Conservation (phyloP, 35 echinoderm and acorn worm genomes). For the Patiria miniata region DNA sequence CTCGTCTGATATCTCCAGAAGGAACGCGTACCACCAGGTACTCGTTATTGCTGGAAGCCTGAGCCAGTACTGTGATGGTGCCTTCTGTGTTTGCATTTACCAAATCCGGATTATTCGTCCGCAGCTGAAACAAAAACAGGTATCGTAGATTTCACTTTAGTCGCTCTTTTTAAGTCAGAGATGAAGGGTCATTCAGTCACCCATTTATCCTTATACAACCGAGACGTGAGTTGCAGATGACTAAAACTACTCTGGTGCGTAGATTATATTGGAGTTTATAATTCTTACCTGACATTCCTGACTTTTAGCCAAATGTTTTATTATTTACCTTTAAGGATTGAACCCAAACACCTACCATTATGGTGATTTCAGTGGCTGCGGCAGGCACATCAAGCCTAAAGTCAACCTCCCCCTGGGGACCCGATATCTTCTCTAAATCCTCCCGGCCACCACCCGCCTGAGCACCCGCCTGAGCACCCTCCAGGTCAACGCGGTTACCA, state of each 20-base stretch:
- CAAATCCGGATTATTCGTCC: background rate
- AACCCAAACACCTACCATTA: background rate
- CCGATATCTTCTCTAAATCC: background rate
- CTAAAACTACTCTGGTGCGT: no score
- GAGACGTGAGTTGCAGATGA: no score
- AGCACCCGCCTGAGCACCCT: no score
- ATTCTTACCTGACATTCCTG: no score
- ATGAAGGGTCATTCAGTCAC: no score
- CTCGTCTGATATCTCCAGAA: background rate
- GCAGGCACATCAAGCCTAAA: background rate
- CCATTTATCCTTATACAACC: no score
- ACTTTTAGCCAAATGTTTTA: no score
- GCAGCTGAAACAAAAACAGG: background rate
- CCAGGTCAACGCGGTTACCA: background rate
- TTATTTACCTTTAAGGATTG: no score
- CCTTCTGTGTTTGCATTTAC: background rate
- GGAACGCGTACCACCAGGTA: slow-evolving; percentile 3
- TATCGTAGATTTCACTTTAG: no score
- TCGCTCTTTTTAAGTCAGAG: no score
- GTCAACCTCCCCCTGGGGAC: background rate
- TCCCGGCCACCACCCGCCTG: background rate
- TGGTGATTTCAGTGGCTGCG: background rate
- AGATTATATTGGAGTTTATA: no score
- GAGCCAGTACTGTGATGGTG: background rate
- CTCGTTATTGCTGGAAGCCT: background rate